A percentile compares a stretch with the other conserved stretches of the same genome.
These are phyloP conservation scores for Corythoichthys haematopterus DNA, from an alignment of 2,113 vertebrate genomes.

Conservation along the genomic window DNA sequence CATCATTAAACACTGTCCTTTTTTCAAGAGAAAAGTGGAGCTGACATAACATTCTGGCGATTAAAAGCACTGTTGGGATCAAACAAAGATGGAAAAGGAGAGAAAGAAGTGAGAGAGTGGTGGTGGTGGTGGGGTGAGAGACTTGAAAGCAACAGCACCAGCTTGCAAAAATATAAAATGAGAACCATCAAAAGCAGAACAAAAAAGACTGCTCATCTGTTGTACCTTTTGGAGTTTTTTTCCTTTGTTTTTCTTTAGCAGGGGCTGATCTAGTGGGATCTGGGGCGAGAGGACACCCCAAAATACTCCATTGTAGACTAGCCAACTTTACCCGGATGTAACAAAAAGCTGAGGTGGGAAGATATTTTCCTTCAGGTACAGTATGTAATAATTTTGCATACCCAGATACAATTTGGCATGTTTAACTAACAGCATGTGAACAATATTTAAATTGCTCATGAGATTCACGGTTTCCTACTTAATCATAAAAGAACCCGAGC, in stretches of 20 bases:
- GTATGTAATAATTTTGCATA: neutral
- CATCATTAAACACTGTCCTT: neutral
- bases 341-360: neutral
- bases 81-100: neutral
- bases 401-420: neutral
- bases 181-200: conserved; percentile 1
- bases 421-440: neutral
- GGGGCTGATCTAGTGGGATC: neutral
- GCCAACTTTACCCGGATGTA: neutral
- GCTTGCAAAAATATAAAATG: conserved; percentile 1
- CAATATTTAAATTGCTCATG: neutral
- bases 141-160: neutral
- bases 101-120: neutral
- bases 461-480: neutral
- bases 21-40: neutral
- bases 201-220: neutral
- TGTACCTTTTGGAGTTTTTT: neutral
- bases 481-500: neutral
- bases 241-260: neutral
- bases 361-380: neutral
- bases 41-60: conserved; percentile 6
- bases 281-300: neutral
- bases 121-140: neutral
- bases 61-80: conserved; percentile 1
- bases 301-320: neutral